These are phyloP conservation scores for Ennomos fuscantarius DNA, from an alignment of 2,888 invertebrate genomes.

Conservation along the genomic window DNA sequence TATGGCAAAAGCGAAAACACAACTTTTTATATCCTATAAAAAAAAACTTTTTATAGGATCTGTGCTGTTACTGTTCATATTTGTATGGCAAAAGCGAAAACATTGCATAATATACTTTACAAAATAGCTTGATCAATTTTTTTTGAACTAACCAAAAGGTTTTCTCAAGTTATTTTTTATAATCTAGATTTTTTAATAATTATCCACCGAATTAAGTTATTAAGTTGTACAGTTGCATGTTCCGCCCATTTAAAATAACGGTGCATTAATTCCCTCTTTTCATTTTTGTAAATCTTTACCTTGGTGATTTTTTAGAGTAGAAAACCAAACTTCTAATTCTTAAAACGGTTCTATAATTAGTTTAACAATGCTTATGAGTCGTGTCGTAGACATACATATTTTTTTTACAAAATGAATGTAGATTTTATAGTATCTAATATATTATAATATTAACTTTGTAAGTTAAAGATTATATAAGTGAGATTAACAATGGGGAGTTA, in stretches of 20 bases:
- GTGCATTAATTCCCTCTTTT: slow-evolving; percentile 15
- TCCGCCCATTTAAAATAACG: slow-evolving; percentile 4
- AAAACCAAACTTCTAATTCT: slow-evolving; percentile 1
- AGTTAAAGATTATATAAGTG: slow-evolving; percentile 68
- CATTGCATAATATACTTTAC: background rate
- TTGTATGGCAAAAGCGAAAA: background rate
- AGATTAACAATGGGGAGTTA: slow-evolving; percentile 73
- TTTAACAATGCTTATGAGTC: slow-evolving; percentile 24
- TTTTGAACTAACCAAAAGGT: background rate
- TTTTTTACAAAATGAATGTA: slow-evolving; percentile 32
- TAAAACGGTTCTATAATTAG: slow-evolving; percentile 23
- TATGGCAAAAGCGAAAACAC: background rate
- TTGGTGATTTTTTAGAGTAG: slow-evolving; percentile 8
- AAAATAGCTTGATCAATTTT: background rate
- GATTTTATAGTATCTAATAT: slow-evolving; percentile 34
- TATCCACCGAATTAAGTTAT: slow-evolving; percentile 26
- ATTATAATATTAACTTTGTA: slow-evolving; percentile 43
- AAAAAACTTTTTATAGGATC: too few species aligned
- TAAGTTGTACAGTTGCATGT: slow-evolving; percentile 3
- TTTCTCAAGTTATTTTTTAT: background rate
- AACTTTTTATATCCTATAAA: too few species aligned
- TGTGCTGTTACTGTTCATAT: too few species aligned
- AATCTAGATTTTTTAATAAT: slow-evolving; percentile 18
- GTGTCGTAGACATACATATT: slow-evolving; percentile 25
- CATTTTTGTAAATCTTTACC: slow-evolving; percentile 9